These are phyloP conservation scores for Plusia festucae DNA, from an alignment of 2,888 invertebrate genomes.

Conservation along the genomic window DNA sequence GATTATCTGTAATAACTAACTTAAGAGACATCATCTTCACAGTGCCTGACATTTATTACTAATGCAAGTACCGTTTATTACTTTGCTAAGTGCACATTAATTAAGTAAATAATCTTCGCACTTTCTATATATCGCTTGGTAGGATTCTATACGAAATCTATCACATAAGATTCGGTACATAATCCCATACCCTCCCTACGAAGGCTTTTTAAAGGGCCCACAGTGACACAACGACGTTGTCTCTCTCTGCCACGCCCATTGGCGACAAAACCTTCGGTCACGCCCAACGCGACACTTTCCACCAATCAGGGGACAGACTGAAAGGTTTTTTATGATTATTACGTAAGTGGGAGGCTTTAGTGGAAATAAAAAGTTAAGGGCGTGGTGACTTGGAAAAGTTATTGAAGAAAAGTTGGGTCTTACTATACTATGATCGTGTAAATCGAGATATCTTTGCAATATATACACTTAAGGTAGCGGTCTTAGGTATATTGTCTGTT, in stretches of 20 bases:
- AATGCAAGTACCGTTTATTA: not conserved
- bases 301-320: slow-evolving; percentile 71
- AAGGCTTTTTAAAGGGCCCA: slow-evolving; percentile 78
- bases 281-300: slow-evolving; percentile 86
- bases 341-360: slow-evolving; percentile 48
- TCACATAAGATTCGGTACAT: slow-evolving; percentile 47
- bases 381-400: slow-evolving; percentile 23
- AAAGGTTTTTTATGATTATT: slow-evolving; percentile 71
- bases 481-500: too few relatives aligned
- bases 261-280: slow-evolving; percentile 84
- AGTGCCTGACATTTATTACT: not conserved
- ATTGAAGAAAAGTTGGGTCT: not conserved
- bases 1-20: too few relatives aligned
- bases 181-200: slow-evolving; percentile 56
- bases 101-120: too few relatives aligned
- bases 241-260: slow-evolving; percentile 83
- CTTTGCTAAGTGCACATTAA: too few relatives aligned
- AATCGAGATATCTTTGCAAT: too few relatives aligned
- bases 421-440: not conserved
- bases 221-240: slow-evolving; percentile 81
- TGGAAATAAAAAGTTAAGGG: slow-evolving; percentile 42
- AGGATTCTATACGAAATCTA: slow-evolving; percentile 8
- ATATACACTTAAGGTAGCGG: not conserved
- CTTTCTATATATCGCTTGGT: not conserved
- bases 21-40: too few relatives aligned